These are phyloP conservation scores for Megalops cyprinoides DNA, from an alignment of 2,797 vertebrate species.

Conservation along the genomic window DNA sequence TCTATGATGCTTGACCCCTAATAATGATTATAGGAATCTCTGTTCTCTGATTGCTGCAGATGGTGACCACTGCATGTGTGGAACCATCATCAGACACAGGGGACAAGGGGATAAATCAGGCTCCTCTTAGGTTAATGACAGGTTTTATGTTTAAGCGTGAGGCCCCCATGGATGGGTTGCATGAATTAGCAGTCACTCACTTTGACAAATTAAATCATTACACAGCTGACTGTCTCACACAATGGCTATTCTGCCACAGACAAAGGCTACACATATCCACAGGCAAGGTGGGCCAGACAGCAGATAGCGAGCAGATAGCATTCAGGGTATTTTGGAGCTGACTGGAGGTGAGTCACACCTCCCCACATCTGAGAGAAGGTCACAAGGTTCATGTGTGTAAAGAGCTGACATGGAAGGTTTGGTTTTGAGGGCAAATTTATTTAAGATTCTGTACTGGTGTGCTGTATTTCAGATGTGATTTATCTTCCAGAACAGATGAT, in stretches of 20 bases:
- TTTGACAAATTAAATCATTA: slow-evolving; percentile 30
- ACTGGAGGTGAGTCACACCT: background rate
- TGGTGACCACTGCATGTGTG: background rate
- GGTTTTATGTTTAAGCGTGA: slow-evolving; percentile 34
- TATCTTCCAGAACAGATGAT: background rate
- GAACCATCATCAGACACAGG: too few relatives aligned
- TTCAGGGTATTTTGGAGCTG: background rate
- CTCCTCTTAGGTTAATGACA: slow-evolving; percentile 23
- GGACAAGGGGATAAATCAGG: background rate
- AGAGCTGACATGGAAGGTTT: background rate
- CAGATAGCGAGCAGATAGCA: slow-evolving; percentile 26
- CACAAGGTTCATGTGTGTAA: background rate
- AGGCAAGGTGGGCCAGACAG: slow-evolving; percentile 46
- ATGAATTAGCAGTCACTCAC: slow-evolving; percentile 19
- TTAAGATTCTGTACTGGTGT: background rate
- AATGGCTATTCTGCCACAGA: slow-evolving; percentile 34
- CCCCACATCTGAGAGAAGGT: background rate
- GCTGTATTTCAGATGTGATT: background rate
- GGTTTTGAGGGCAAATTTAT: background rate
- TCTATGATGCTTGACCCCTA: background rate
- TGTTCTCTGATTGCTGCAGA: background rate
- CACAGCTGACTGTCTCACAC: background rate
- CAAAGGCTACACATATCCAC: slow-evolving; percentile 37
- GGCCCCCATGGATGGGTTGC: background rate
- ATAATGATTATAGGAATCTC: background rate